Conservation (phyloP, 2,888 invertebrate genomes). For the Julus scanicus region DNA sequence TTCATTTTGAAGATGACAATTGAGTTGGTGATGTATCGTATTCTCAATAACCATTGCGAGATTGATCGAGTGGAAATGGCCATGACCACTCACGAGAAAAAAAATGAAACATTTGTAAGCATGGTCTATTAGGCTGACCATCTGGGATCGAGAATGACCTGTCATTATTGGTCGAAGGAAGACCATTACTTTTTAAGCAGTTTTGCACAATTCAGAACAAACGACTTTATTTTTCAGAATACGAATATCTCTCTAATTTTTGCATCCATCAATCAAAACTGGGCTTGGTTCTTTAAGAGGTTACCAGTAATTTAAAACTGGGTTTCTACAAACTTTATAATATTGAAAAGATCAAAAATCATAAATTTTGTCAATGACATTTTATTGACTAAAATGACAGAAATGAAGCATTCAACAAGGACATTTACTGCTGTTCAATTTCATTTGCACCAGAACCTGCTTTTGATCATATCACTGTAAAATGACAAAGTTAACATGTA, state of each 20-base stretch:
- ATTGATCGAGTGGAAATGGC: background rate
- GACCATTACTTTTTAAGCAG: background rate
- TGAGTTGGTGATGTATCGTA: background rate
- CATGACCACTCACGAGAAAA: background rate
- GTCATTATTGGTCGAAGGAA: background rate
- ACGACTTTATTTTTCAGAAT: too few species aligned
- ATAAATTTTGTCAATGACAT: too few species aligned
- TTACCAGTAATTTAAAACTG: too few species aligned
- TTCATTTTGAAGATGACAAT: too few species aligned
- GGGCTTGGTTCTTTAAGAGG: too few species aligned
- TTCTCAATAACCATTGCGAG: background rate
- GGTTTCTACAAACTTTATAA: too few species aligned
- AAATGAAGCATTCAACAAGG: too few species aligned
- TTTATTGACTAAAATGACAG: too few species aligned
- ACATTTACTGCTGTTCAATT: background rate
- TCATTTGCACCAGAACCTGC: background rate
- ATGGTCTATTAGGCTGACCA: background rate
- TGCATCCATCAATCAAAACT: too few species aligned
- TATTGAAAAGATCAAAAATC: too few species aligned
- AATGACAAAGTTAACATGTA: background rate
- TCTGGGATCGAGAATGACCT: background rate
- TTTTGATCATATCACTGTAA: background rate
- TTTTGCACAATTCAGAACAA: too few species aligned
- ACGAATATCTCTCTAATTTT: too few species aligned
- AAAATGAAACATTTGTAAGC: background rate